Base-by-base conservation (phyloP, 2,888 invertebrate species). In the Plebejus anna region DNA sequence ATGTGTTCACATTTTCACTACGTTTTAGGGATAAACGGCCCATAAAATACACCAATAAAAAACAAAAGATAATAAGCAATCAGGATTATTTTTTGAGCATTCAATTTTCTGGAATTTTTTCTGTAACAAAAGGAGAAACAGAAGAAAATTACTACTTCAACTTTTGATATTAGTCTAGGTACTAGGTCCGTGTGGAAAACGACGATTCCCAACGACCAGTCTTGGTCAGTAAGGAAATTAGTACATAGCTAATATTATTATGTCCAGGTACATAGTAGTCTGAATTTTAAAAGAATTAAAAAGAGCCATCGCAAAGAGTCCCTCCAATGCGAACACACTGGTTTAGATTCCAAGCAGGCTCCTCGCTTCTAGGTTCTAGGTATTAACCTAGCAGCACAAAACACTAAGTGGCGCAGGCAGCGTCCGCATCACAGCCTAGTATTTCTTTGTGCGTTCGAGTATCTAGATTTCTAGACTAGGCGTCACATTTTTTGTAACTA, bases 31-130 rank as follows among this genome's bases (percentile, higher is more conserved):
- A 55, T 16, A 55, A 55, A 55, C 5, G 16, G 4, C 2, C 59
- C 22, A 59, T 59, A n/a, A 59, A 59, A 59, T n/a, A 16, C 1
- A 16, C 57, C 6, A 59, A 59, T 59, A 59, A 22, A 59, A n/a
- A 59, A 59, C n/a, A 59, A 22, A 59, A 59, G 59, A n/a, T 59
- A 59, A 59, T 59, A 59, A 57, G n/a, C n/a, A 57, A 57, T 57
- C n/a, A 57, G n/a, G n/a, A n/a, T n/a, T n/a, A 57, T n/a, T n/a
- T 57, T 55, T 55, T 2, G 6, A n/a, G 57, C 2, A 59, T 6
- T n/a, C 22, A 59, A 59, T n/a, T 22, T 22, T 59, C 4, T 5
- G n/a, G 6, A 22, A 0, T 4, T 55, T 55, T 16, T 16, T 55
- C 55, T 55, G 13, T 11, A 51, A 13, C 4, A 13, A 51, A 4